Evolutionary conservation across 2,797 vertebrate genomes (phyloP).

Genomic region (Euphonia xanthogaster): DNA sequence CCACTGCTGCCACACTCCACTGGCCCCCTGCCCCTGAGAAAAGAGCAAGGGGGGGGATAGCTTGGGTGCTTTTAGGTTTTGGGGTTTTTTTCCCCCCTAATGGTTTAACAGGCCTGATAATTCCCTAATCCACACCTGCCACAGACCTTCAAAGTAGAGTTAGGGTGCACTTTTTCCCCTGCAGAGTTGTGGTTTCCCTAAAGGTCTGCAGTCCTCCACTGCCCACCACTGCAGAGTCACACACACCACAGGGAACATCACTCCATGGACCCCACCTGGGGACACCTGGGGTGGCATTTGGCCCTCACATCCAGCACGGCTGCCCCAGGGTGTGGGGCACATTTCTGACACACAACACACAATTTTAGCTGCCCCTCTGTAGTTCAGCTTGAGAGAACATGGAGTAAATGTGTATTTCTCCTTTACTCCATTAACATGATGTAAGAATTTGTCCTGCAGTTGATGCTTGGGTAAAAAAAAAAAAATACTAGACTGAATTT

Average conservation of each 20-base stretch:
- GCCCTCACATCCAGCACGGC: rapidly evolving
- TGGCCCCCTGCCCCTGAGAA: neutral
- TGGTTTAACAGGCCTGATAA: neutral
- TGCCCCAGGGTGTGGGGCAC: neutral
- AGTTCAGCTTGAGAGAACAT: neutral
- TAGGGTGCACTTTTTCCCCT: neutral
- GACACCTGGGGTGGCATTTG: neutral
- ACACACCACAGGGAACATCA: neutral
- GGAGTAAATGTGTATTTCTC: neutral
- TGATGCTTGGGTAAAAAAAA: neutral
- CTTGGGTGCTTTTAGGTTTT: rapidly evolving
- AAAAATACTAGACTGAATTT: neutral
- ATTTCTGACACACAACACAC: neutral
- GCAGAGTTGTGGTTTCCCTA: neutral
- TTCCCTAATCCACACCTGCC: neutral
- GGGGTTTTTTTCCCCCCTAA: neutral
- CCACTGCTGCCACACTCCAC: rapidly evolving
- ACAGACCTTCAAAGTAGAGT: neutral
- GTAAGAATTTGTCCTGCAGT: neutral
- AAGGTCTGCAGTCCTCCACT: neutral
- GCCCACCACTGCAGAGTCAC: neutral
- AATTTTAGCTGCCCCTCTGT: neutral
- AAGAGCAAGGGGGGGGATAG: neutral
- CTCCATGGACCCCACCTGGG: neutral
- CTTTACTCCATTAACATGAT: neutral